A percentile compares a stretch with the other conserved stretches of the same genome.
Conservation (phyloP, 1,140 invertebrate genomes). For the Anagrus nilaparvatae region DNA sequence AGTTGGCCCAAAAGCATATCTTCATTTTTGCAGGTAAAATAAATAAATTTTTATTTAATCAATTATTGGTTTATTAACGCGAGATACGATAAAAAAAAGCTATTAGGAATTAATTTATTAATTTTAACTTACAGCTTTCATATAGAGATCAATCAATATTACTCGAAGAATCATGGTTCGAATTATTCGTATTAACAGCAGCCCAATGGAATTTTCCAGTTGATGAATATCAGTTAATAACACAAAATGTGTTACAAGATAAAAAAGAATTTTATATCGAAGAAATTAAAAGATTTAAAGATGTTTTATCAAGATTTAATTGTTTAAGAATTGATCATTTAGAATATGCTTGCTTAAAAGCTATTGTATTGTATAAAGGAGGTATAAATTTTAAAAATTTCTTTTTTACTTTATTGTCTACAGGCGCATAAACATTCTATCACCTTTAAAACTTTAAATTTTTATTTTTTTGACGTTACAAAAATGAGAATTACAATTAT, state of each 20-base stretch:
- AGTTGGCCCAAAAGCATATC: conserved; percentile 69
- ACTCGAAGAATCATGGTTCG: conserved; percentile 70
- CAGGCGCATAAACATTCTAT: not conserved
- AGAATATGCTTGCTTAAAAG: conserved; percentile 76
- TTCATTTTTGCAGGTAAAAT: conserved; percentile 55
- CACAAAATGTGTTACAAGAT: conserved; percentile 25
- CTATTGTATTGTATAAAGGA: conserved; percentile 69
- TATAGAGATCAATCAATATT: conserved; percentile 60
- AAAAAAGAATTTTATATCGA: conserved; percentile 38
- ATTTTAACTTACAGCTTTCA: conserved; percentile 45
- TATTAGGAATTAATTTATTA: not conserved
- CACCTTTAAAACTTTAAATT: not conserved
- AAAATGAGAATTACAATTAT: not conserved
- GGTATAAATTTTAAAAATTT: no score
- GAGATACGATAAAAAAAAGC: conserved; percentile 1
- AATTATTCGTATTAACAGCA: conserved; percentile 73
- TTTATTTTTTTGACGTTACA: not conserved
- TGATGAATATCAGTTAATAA: conserved; percentile 44
- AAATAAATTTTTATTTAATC: conserved; percentile 4
- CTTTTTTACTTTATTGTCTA: no score
- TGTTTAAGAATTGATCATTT: conserved; percentile 64
- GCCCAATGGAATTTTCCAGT: conserved; percentile 69
- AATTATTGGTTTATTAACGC: not conserved
- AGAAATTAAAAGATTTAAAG: conserved; percentile 46
- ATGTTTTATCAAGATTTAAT: conserved; percentile 54